phyloP scores from a whole-genome alignment of 2,113 vertebrate species.

The Poeciliopsis turrubarensis region DNA sequence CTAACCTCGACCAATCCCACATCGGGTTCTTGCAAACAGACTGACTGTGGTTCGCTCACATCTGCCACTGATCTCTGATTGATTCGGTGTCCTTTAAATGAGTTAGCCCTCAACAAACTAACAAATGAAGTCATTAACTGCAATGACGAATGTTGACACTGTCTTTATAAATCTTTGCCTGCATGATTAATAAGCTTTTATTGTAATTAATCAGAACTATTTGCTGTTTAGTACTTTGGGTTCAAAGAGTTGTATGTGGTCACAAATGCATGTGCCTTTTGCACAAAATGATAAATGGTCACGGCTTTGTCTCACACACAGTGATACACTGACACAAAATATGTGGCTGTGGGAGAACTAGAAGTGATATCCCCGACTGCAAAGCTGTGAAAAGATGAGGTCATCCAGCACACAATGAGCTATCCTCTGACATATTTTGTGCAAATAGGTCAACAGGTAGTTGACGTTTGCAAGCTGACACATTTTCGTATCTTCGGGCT shows the following conservation, averaged over 20 bases:
- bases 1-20: neutral
- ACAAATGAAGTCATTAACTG: slow-evolving; percentile 68
- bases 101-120: slow-evolving; percentile 52
- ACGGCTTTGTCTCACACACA: slow-evolving; percentile 1
- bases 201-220: slow-evolving; percentile 48
- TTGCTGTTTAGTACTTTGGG: slow-evolving; percentile 36
- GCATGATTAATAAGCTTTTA: slow-evolving; percentile 52
- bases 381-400: slow-evolving; percentile 40
- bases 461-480: neutral
- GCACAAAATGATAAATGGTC: slow-evolving; percentile 34
- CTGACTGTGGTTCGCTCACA: slow-evolving; percentile 8
- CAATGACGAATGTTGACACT: slow-evolving; percentile 41
- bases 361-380: slow-evolving; percentile 2
- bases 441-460: slow-evolving; percentile 50
- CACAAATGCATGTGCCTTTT: neutral
- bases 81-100: slow-evolving; percentile 62
- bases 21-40: neutral
- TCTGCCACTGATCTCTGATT: slow-evolving; percentile 51
- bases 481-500: neutral
- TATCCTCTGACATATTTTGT: slow-evolving; percentile 48
- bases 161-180: slow-evolving; percentile 59
- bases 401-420: slow-evolving; percentile 49
- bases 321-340: slow-evolving; percentile 25
- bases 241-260: neutral
- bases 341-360: neutral